Base-by-base conservation (phyloP, 2,797 vertebrate species). In the Psittacula echo region DNA sequence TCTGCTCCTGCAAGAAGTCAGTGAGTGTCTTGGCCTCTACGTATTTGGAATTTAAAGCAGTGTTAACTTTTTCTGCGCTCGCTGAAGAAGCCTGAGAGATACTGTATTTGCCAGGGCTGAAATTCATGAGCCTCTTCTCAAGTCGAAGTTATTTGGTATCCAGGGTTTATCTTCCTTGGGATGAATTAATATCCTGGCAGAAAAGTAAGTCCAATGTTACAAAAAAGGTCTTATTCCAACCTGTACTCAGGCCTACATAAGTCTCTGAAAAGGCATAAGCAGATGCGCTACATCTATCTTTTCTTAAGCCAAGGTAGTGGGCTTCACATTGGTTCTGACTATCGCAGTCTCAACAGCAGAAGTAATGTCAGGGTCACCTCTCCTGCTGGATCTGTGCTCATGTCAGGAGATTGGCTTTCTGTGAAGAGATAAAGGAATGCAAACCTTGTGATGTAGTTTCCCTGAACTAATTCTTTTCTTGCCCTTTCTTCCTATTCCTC, bases 1-100 rank as follows among this genome's bases (percentile, higher is more conserved):
- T 80, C 87, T 92, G 78, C 78, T 95, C 62, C 78, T 3, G 22
- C 42, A 4, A 82, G 78, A 92, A 95, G 90, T 88, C 92, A 89
- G 42, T 64, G 85, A 87, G 58, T 91, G 73, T 83, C 89, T 74
- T 88, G 73, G 90, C 75, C 54, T 87, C 70, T 78, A 23, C 45
- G 50, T 75, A 86, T 92, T 87, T 77, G 34, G 66, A 89, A 90
- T 70, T 48, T 73, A 96, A 96, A 96, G 39, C 82, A 61, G 24
- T 21, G 71, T 81, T 94, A 94, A 74, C 51, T 47, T 77, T 58
- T 74, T 61, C 42, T 76, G 1, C 51, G 10, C 6, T 75, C 11
- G 3, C 71, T 74, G 54, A 74, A 76, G 82, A 80, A 81, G 39
- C 65, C 50, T 10, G 6, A 22, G 5, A 41, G 65, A 74, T 34